phyloP scores from a whole-genome alignment of 2,797 vertebrate genomes.

The Enteromius mattozi region DNA sequence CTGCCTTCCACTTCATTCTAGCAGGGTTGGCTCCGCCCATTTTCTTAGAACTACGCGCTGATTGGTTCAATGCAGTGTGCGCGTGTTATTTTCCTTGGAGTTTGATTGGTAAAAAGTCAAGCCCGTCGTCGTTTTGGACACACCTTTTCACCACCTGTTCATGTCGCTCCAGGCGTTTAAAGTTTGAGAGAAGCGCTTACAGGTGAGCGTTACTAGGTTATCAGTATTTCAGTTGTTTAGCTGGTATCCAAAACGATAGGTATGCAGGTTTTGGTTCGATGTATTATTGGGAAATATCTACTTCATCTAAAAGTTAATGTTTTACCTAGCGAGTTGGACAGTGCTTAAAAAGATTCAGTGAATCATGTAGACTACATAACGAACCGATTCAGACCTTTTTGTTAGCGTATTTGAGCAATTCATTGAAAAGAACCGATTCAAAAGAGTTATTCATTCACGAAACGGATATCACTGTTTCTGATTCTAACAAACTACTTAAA shows the following conservation, averaged over 20 bases:
- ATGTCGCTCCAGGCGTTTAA: slow-evolving; percentile 48
- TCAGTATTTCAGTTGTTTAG: background rate
- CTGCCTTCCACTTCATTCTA: slow-evolving; percentile 52
- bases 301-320: background rate
- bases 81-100: background rate
- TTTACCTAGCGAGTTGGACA: background rate
- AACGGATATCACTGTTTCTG: background rate
- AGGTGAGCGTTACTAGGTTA: slow-evolving; percentile 20
- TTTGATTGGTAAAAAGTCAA: slow-evolving; percentile 60
- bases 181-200: slow-evolving; percentile 25
- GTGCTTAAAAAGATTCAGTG: background rate
- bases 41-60: background rate
- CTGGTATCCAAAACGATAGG: background rate
- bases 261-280: background rate
- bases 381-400: background rate
- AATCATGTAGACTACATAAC: background rate
- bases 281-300: background rate
- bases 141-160: slow-evolving; percentile 62
- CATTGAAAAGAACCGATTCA: background rate
- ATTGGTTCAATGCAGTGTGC: slow-evolving; percentile 50
- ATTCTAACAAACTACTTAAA: background rate
- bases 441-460: background rate
- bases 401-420: background rate
- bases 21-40: slow-evolving; percentile 35
- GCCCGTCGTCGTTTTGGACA: slow-evolving; percentile 54